Base-by-base conservation (phyloP, 2,113 vertebrate species). In the Speoplatyrhinus poulsoni region DNA sequence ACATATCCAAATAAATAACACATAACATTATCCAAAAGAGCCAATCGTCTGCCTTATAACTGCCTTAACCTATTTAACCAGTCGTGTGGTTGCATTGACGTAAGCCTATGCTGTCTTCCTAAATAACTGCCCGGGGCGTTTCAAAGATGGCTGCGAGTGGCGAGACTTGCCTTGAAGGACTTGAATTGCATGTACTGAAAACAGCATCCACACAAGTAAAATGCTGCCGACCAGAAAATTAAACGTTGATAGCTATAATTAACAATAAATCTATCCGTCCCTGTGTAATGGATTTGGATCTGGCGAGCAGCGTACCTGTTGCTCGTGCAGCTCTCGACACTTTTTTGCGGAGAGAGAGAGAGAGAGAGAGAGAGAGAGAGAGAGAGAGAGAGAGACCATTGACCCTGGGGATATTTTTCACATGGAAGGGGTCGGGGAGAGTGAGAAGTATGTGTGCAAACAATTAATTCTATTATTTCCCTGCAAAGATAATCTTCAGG, bases 291-390 rank as follows among this genome's bases (percentile, higher is more conserved):
- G n/a, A 41, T 46, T 12, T 5, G 4, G 8, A 32, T 82, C 75
- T 82, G 64, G 82, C 75, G 78, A 65, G 74, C 77, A 84, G 26
- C 26, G 48, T n/a, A 83, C 79, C 84, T 80, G 84, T 26, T 9
- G 76, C 68, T 68, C 4, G 59, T 54, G 55, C 56, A 53, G 60
- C 66, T 47, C n/a, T 70, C 9, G 54, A 16, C 54, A 15, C 49
- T 11, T 16, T n/a, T 55, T 15, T 55, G 53, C 13, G 12, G 6
- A 9, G 15, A n/a, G 53, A 15, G 15, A 54, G 19, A 12, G 26
- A 59, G 56, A 17, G 12, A 32, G 26, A 59, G 56, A 17, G 12
- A 32, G 56, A 7, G 19, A 19, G 19, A 9, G 13, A 16, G 13
- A n/a, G 52, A 13, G 13, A 54, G 17, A 12, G 26, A 59, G 56